Conservation (phyloP, 2,113 vertebrate genomes). For the Solea senegalensis region DNA sequence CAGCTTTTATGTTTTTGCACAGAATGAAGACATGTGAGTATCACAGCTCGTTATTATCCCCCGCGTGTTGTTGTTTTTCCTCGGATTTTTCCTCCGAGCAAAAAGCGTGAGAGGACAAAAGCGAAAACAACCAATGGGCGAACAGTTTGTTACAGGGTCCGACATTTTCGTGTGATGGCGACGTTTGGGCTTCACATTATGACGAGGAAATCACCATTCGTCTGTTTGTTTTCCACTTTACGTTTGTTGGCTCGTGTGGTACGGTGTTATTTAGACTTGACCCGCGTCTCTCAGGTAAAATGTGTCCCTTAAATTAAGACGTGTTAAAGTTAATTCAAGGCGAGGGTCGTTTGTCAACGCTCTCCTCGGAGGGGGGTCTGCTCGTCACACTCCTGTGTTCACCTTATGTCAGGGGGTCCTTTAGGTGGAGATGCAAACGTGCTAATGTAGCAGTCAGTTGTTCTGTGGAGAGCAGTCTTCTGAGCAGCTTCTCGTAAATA, state of each 20-base stretch:
- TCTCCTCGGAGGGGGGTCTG: conserved; percentile 80
- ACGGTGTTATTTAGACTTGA: neutral
- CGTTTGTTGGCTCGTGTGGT: too few relatives aligned
- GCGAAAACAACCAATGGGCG: conserved; percentile 68
- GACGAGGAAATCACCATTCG: conserved; percentile 51
- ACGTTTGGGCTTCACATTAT: conserved; percentile 53
- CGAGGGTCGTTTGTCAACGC: conserved; percentile 81
- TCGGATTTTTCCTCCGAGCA: neutral
- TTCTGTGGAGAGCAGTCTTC: too few relatives aligned
- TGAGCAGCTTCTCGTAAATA: too few relatives aligned
- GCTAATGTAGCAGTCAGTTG: too few relatives aligned
- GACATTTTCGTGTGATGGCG: conserved; percentile 34
- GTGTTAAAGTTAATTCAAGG: neutral
- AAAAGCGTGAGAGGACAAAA: conserved; percentile 1
- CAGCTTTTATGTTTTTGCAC: neutral
- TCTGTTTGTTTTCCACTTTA: conserved; percentile 11
- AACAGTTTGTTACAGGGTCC: conserved; percentile 61
- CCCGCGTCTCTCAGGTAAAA: conserved; percentile 53
- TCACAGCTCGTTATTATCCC: neutral
- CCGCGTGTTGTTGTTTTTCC: neutral
- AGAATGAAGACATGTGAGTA: neutral
- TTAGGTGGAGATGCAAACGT: conserved; percentile 58
- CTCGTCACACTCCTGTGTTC: conserved; percentile 26
- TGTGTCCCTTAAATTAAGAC: neutral
- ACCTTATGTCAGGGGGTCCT: conserved; percentile 70